Percentiles rank a stretch among this genome's conserved stretches.
These are phyloP conservation scores for Meganola albula DNA, from an alignment of 2,888 invertebrate genomes.

Conservation along the genomic window DNA sequence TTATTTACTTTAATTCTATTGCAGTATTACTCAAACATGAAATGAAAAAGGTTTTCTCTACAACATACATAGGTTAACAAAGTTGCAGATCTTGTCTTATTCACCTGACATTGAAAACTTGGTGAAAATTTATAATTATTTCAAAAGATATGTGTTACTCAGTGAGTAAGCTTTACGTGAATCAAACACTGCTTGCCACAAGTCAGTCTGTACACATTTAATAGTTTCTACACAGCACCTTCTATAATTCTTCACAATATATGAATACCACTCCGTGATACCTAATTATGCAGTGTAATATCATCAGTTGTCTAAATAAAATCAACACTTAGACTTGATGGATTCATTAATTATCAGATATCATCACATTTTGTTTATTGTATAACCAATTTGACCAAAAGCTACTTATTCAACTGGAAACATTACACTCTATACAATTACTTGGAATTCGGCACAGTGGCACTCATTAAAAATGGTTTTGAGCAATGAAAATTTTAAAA, in stretches of 20 bases:
- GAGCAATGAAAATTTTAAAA: constrained; percentile 69
- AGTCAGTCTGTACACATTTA: constrained; percentile 48
- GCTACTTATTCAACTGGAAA: constrained; percentile 57
- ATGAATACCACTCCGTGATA: too few relatives aligned
- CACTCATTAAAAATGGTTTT: constrained; percentile 69
- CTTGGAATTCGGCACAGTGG: constrained; percentile 67
- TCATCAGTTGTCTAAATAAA: constrained; percentile 52
- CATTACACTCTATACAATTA: constrained; percentile 54
- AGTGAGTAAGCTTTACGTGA: too few relatives aligned
- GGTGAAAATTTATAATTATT: too few relatives aligned
- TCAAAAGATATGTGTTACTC: too few relatives aligned
- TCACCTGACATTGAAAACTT: too few relatives aligned
- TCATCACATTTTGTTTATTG: constrained; percentile 70
- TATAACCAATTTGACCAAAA: constrained; percentile 42
- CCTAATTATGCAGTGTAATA: constrained; percentile 33
- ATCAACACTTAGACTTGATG: constrained; percentile 49
- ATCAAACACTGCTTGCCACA: constrained; percentile 50
- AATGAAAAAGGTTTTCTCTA: too few relatives aligned
- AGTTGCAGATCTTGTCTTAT: too few relatives aligned
- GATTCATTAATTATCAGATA: constrained; percentile 59
- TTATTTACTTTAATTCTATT: constrained; percentile 51
- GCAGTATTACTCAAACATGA: constrained; percentile 41
- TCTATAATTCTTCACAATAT: constrained; percentile 54
- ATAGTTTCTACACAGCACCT: constrained; percentile 64
- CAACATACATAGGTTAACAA: too few relatives aligned